Percentiles rank a stretch among this genome's conserved stretches.
These are phyloP conservation scores for Gadopsis bispinosus DNA, from an alignment of 2,797 vertebrate genomes.

Conservation along the genomic window DNA sequence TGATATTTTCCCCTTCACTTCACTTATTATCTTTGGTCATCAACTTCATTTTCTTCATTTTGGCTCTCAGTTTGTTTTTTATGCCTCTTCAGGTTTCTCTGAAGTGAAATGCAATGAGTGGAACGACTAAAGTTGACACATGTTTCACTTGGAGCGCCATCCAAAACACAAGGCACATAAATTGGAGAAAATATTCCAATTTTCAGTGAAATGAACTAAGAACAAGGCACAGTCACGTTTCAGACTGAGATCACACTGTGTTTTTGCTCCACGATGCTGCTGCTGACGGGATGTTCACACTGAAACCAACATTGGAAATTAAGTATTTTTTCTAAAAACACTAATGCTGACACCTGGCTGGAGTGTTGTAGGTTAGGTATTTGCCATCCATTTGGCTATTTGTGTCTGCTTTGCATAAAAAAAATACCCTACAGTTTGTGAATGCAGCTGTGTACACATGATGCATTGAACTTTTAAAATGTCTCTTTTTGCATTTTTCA, in stretches of 20 bases:
- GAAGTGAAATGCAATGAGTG: neutral
- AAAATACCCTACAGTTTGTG: neutral
- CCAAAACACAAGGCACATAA: conserved; percentile 18
- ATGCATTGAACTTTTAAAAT: neutral
- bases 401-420: conserved; percentile 1
- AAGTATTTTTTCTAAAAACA: conserved; percentile 32
- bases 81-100: conserved; percentile 37
- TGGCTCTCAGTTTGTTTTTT: conserved; percentile 11
- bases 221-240: conserved; percentile 14
- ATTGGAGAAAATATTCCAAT: conserved; percentile 30
- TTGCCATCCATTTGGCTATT: conserved; percentile 19
- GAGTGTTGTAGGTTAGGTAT: conserved; percentile 20
- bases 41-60: conserved; percentile 8
- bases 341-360: conserved; percentile 26
- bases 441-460: neutral
- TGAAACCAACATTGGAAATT: conserved; percentile 19
- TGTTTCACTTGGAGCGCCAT: conserved; percentile 38
- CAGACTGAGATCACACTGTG: neutral
- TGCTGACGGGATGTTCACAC: conserved; percentile 13
- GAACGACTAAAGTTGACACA: conserved; percentile 19
- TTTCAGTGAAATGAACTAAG: conserved; percentile 21
- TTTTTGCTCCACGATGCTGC: conserved; percentile 6
- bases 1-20: neutral
- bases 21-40: conserved; percentile 32
- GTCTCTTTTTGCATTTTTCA: neutral